Conservation (phyloP, 1,140 invertebrate species). For the Melitaea cinxia region DNA sequence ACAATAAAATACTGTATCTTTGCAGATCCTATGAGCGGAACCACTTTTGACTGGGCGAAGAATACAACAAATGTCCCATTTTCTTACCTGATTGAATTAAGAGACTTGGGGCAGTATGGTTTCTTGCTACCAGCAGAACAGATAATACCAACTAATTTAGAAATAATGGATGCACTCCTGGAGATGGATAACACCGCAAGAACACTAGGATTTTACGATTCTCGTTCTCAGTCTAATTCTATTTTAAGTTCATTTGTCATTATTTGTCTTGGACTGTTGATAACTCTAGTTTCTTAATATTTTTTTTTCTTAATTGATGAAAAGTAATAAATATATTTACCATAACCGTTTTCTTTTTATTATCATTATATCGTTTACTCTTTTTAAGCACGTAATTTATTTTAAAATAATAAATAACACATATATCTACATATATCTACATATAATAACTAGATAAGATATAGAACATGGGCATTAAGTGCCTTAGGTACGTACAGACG, state of each 20-base stretch:
- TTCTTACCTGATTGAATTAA: slow-evolving; percentile 85
- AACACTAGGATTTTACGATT: slow-evolving; percentile 50
- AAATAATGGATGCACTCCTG: slow-evolving; percentile 85
- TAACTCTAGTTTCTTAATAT: slow-evolving; percentile 14
- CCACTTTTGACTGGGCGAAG: slow-evolving; percentile 89
- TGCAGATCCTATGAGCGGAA: slow-evolving; percentile 79
- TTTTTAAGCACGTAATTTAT: too few species aligned
- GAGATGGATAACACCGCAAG: slow-evolving; percentile 64
- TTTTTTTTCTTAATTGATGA: neutral
- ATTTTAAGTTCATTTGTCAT: slow-evolving; percentile 35
- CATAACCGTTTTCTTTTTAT: too few species aligned
- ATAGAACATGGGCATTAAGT: too few species aligned
- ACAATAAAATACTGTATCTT: too few species aligned
- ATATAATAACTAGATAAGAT: too few species aligned
- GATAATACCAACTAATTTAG: slow-evolving; percentile 87
- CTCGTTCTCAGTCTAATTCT: slow-evolving; percentile 22
- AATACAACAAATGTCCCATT: slow-evolving; percentile 84
- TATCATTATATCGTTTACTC: too few species aligned
- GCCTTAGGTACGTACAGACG: too few species aligned
- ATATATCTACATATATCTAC: too few species aligned
- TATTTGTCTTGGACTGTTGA: slow-evolving; percentile 27
- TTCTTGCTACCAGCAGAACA: slow-evolving; percentile 89
- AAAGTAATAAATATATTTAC: neutral
- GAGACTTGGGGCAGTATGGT: slow-evolving; percentile 88
- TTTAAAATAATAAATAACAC: too few species aligned